Percentiles rank a stretch among this genome's conserved stretches.
Conservation (phyloP, 2,888 invertebrate genomes). For the Epistrophe grossulariae region DNA sequence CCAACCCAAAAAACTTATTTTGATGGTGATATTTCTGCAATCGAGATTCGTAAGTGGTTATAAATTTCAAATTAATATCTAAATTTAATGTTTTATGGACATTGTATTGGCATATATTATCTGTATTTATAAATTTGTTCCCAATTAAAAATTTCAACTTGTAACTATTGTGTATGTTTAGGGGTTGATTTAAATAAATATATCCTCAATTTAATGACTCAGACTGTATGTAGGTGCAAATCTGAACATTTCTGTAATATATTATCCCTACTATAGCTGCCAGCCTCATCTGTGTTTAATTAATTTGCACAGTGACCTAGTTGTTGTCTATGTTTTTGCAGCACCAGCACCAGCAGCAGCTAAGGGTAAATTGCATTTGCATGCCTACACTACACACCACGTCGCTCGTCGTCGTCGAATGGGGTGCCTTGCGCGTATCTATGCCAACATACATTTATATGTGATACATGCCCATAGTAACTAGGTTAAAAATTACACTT, state of each 20-base stretch:
- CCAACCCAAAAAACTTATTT: too few species aligned
- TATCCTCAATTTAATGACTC: neutral
- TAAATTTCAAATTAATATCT: too few species aligned
- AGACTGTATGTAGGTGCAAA: conserved; percentile 42
- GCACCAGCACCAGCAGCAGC: conserved; percentile 36
- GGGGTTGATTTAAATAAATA: neutral
- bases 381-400: conserved; percentile 41
- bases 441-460: conserved; percentile 23
- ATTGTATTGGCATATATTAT: too few species aligned
- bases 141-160: too few species aligned
- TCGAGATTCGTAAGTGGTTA: too few species aligned
- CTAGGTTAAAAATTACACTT: conserved; percentile 73
- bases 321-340: conserved; percentile 55
- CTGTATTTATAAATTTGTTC: too few species aligned
- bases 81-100: too few species aligned
- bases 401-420: neutral
- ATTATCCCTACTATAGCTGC: conserved; percentile 28
- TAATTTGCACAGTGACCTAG: conserved; percentile 74
- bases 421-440: conserved; percentile 32
- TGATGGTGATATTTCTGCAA: too few species aligned
- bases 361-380: conserved; percentile 72
- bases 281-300: conserved; percentile 73
- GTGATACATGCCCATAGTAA: conserved; percentile 57
- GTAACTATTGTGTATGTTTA: too few species aligned
- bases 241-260: conserved; percentile 58